phyloP scores from a whole-genome alignment of 2,797 vertebrate genomes.

The Masticophis lateralis region DNA sequence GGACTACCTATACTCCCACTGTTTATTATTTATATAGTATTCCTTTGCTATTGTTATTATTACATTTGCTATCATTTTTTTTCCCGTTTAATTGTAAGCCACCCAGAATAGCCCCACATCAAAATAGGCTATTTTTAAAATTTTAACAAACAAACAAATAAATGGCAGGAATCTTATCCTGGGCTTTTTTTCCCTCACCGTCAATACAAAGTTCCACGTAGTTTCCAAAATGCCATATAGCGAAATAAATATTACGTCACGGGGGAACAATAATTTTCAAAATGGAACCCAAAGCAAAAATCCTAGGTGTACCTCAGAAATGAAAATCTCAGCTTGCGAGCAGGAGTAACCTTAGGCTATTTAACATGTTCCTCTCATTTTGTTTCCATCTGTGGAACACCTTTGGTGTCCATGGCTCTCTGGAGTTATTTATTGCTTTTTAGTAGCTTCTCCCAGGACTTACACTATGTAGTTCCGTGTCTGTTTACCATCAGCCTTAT shows the following conservation, averaged over 20 bases:
- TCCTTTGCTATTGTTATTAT: too few relatives aligned
- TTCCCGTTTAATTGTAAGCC: too few relatives aligned
- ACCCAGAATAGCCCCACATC: too few relatives aligned
- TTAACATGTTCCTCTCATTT: background rate
- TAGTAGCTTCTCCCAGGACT: background rate
- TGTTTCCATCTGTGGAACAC: background rate
- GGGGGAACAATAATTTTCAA: background rate
- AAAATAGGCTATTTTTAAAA: too few relatives aligned
- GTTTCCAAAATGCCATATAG: background rate
- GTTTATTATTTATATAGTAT: too few relatives aligned
- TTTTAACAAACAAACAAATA: too few relatives aligned
- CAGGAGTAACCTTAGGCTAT: background rate
- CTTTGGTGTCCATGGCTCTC: slow-evolving; percentile 17
- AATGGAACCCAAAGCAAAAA: background rate
- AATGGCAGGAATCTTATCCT: too few relatives aligned
- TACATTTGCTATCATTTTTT: too few relatives aligned
- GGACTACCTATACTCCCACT: too few relatives aligned
- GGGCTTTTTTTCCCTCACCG: too few relatives aligned
- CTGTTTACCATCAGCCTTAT: slow-evolving; percentile 5
- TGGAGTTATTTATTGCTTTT: background rate
- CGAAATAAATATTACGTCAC: background rate
- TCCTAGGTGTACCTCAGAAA: background rate
- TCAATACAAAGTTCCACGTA: background rate
- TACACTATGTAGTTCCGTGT: background rate
- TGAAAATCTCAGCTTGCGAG: background rate